Conservation (phyloP, 1,140 invertebrate genomes). For the Trachymyrmex septentrionalis region DNA sequence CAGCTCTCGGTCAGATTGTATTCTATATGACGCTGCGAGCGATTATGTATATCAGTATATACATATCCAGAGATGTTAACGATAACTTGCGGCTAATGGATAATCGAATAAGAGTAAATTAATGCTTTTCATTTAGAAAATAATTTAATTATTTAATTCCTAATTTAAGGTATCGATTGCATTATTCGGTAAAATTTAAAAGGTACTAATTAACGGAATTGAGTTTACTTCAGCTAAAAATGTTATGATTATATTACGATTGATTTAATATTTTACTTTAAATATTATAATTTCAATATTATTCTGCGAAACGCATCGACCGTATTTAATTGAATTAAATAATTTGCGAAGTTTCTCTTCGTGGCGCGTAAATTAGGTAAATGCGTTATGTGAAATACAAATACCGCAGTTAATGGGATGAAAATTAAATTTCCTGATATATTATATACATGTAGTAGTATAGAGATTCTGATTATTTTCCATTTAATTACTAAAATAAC, state of each 20-base stretch:
- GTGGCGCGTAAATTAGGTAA: not conserved
- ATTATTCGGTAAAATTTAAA: not conserved
- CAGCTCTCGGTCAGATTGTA: not conserved
- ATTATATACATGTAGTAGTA: too few relatives aligned
- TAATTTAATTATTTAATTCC: not conserved
- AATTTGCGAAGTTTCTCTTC: not conserved
- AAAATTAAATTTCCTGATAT: constrained; percentile 32
- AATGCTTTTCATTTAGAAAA: constrained; percentile 2
- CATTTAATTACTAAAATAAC: constrained; percentile 54
- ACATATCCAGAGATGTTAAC: not conserved
- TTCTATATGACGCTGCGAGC: not conserved
- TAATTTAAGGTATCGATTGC: not conserved
- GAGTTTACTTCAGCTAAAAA: not conserved
- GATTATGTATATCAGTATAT: not conserved
- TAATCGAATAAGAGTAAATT: not conserved
- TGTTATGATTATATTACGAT: not conserved
- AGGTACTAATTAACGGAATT: not conserved
- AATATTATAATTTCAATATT: not conserved
- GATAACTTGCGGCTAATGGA: not conserved
- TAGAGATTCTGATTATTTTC: constrained; percentile 25
- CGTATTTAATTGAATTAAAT: constrained; percentile 33
- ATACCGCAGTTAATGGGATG: not conserved
- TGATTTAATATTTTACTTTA: not conserved
- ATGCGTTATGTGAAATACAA: not conserved
- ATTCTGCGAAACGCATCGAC: not conserved